These are phyloP conservation scores for Lutraria lutraria DNA, from an alignment of 2,888 invertebrate species.

Conservation along the genomic window DNA sequence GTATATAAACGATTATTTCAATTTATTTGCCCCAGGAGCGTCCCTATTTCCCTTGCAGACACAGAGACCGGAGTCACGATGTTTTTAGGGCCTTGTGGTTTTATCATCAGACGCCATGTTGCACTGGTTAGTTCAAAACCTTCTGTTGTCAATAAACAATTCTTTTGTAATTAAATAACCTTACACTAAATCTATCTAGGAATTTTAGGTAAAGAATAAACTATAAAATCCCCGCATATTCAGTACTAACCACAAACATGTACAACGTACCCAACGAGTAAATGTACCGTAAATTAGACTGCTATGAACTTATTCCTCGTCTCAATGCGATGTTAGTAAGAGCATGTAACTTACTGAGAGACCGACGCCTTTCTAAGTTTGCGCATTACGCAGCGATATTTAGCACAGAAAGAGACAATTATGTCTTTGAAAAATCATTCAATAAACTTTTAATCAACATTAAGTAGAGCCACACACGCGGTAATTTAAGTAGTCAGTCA, in stretches of 20 bases:
- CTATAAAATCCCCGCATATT: not conserved
- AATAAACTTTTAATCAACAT: too few species aligned
- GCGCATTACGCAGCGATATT: too few species aligned
- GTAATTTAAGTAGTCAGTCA: too few species aligned
- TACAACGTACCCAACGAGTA: too few species aligned
- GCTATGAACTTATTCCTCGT: too few species aligned
- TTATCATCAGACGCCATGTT: not conserved
- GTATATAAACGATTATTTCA: not conserved
- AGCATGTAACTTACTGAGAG: too few species aligned
- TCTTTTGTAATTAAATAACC: not conserved
- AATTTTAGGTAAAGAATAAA: not conserved
- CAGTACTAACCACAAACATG: not conserved
- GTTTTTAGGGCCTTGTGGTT: not conserved
- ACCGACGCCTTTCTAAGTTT: too few species aligned
- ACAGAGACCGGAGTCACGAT: not conserved
- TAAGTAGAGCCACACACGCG: too few species aligned
- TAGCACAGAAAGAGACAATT: too few species aligned
- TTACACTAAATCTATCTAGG: not conserved
- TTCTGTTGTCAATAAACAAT: not conserved
- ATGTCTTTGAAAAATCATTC: too few species aligned
- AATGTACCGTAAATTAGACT: too few species aligned
- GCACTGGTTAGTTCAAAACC: not conserved
- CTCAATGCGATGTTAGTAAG: too few species aligned
- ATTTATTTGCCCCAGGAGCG: not conserved
- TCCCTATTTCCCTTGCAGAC: not conserved